These are phyloP conservation scores for Orthosia gothica DNA, from an alignment of 2,888 invertebrate genomes.

Conservation along the genomic window DNA sequence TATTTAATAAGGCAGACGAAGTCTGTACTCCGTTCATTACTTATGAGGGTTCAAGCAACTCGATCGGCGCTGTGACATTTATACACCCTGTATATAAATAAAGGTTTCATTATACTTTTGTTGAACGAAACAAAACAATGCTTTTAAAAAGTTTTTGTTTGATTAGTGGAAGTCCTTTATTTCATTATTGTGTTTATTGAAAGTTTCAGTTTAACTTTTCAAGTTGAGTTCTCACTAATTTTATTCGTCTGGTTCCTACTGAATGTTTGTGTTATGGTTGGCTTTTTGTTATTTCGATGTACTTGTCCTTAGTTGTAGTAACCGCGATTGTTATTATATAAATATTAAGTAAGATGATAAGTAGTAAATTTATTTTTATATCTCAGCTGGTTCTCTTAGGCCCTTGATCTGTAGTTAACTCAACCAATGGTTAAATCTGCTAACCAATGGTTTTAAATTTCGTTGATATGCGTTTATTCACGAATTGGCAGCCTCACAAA, in stretches of 20 bases:
- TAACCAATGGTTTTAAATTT: too few relatives aligned
- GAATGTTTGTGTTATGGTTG: not conserved
- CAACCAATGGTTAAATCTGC: too few relatives aligned
- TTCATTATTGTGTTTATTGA: conserved; percentile 14
- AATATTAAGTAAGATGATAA: too few relatives aligned
- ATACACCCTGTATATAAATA: conserved; percentile 17
- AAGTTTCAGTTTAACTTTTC: not conserved
- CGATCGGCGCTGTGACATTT: conserved; percentile 36
- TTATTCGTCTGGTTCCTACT: not conserved
- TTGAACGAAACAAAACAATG: conserved; percentile 26
- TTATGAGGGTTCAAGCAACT: conserved; percentile 33
- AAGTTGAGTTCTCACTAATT: not conserved
- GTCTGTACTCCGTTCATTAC: conserved; percentile 40
- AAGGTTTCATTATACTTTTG: conserved; percentile 7
- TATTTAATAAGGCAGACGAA: conserved; percentile 50
- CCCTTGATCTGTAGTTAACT: too few relatives aligned
- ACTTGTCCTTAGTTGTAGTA: too few relatives aligned
- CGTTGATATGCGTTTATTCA: too few relatives aligned
- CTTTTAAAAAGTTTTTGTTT: conserved; percentile 38
- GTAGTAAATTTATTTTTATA: too few relatives aligned
- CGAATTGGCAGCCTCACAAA: too few relatives aligned
- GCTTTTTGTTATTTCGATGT: too few relatives aligned
- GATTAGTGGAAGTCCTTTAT: conserved; percentile 10
- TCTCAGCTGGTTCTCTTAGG: too few relatives aligned
- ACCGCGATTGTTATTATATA: too few relatives aligned